Conservation (phyloP, 2,888 invertebrate genomes). For the Agonum fuliginosum region DNA sequence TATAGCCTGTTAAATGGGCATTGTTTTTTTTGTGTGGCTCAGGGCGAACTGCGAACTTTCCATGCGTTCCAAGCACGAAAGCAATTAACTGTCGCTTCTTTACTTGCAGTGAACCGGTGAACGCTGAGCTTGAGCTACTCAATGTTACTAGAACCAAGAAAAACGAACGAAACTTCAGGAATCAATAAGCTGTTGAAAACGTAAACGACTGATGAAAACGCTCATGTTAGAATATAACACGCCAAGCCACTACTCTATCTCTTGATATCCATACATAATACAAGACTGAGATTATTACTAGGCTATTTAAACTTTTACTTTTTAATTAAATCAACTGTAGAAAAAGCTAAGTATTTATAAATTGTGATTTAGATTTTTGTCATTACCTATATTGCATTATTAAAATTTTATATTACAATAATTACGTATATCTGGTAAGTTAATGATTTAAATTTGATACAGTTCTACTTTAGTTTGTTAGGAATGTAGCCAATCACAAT, state of each 20-base stretch:
- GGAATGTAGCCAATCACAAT: no score
- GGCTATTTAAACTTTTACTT: no score
- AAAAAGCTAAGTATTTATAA: no score
- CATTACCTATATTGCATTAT: no score
- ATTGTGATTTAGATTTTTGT: no score
- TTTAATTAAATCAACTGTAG: no score
- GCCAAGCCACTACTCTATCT: background rate
- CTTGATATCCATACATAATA: background rate
- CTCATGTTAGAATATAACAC: conserved; percentile 12
- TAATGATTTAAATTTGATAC: no score
- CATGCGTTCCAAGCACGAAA: conserved; percentile 49
- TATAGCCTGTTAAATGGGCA: conserved; percentile 44
- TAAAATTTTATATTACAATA: no score
- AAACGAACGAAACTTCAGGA: conserved; percentile 42
- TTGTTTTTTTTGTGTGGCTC: conserved; percentile 38
- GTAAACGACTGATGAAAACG: conserved; percentile 31
- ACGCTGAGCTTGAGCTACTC: conserved; percentile 31
- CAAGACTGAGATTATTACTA: no score
- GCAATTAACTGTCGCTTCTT: conserved; percentile 58
- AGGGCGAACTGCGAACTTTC: conserved; percentile 28
- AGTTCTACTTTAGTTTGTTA: no score
- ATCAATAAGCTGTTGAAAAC: conserved; percentile 29
- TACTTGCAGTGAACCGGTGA: conserved; percentile 22
- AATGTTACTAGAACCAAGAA: conserved; percentile 13
- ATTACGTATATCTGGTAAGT: no score